Evolutionary conservation across 2,113 vertebrate species (phyloP).

Genomic region (Chaetorhynchus papuensis): DNA sequence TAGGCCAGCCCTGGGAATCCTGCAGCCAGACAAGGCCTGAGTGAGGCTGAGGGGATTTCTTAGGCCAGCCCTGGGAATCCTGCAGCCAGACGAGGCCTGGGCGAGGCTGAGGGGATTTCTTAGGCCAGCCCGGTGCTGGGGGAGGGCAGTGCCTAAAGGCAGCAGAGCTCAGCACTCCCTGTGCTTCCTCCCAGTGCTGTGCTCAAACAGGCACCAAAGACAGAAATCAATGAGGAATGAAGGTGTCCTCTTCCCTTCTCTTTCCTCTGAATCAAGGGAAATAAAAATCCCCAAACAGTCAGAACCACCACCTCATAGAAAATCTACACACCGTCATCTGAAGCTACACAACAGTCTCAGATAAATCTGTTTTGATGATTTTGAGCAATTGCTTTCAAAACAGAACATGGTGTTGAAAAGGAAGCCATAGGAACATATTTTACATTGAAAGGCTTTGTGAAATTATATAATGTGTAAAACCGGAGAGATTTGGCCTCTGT

Average conservation of each 20-base stretch:
- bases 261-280: neutral
- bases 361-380: neutral
- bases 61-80: neutral
- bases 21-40: fast-evolving
- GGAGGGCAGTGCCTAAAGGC: neutral
- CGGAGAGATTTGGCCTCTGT: conserved; percentile 11
- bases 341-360: neutral
- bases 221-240: neutral
- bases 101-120: neutral
- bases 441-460: neutral
- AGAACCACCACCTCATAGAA: neutral
- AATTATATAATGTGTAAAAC: conserved; percentile 49
- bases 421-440: neutral
- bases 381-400: conserved; percentile 2
- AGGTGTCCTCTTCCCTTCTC: neutral
- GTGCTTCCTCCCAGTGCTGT: neutral
- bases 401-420: conserved; percentile 16
- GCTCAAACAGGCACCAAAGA: neutral
- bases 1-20: neutral
- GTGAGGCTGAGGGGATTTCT: neutral
- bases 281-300: neutral
- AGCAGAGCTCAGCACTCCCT: neutral
- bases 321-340: neutral
- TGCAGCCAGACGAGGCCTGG: fast-evolving
- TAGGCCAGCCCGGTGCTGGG: neutral